phyloP scores from a whole-genome alignment of 2,113 vertebrate species.

The Colius striatus region DNA sequence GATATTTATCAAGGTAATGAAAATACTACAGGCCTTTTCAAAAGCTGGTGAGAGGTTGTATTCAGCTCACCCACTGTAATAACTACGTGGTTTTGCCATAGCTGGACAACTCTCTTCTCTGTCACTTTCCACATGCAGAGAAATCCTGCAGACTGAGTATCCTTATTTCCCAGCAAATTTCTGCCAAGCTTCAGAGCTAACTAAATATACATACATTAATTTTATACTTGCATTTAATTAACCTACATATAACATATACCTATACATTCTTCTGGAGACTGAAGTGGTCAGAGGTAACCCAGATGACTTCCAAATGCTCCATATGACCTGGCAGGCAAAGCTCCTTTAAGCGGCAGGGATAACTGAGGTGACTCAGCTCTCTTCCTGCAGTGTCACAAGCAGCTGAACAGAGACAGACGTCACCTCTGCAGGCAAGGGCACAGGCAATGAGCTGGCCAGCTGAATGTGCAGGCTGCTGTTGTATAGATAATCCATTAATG shows the following conservation, averaged over 20 bases:
- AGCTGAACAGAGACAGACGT: background rate
- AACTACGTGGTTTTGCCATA: background rate
- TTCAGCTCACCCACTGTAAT: background rate
- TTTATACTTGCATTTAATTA: background rate
- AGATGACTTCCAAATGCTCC: background rate
- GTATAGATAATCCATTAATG: background rate
- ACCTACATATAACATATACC: background rate
- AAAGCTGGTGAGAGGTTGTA: slow-evolving; percentile 16
- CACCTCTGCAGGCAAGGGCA: background rate
- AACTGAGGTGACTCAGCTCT: background rate
- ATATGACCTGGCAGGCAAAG: background rate
- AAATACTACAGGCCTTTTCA: slow-evolving; percentile 13
- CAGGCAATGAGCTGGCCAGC: background rate
- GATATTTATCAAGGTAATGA: slow-evolving; percentile 67
- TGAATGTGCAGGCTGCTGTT: background rate
- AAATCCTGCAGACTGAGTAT: background rate
- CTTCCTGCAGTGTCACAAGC: background rate
- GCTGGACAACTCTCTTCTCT: background rate
- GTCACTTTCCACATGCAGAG: background rate
- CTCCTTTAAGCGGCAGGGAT: background rate
- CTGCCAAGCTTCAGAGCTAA: background rate
- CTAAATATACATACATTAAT: background rate
- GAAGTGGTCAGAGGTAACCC: background rate
- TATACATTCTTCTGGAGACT: background rate
- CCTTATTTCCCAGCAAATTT: background rate